Percentiles rank a stretch among this genome's conserved stretches.
Conservation (phyloP, 2,888 invertebrate genomes). For the Lampropteryx suffumata region DNA sequence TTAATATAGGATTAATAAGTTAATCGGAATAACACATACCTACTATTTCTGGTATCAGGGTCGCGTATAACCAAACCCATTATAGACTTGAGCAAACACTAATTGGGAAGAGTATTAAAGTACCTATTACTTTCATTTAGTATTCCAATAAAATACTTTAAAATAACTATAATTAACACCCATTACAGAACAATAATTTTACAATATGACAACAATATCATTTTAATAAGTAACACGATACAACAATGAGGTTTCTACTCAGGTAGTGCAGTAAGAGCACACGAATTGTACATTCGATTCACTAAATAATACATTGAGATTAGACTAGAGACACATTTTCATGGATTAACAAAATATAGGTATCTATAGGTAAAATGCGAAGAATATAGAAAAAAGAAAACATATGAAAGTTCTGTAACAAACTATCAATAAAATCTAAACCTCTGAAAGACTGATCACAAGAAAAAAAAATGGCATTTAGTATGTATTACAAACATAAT, state of each 20-base stretch:
- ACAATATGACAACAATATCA: conserved; percentile 54
- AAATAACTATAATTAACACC: conserved; percentile 33
- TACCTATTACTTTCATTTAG: neutral
- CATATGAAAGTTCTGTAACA: conserved; percentile 9
- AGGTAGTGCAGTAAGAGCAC: conserved; percentile 37
- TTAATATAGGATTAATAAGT: conserved; percentile 8
- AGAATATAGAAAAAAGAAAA: conserved; percentile 6
- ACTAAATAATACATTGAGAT: conserved; percentile 31
- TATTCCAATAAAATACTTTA: conserved; percentile 9
- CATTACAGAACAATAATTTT: conserved; percentile 42
- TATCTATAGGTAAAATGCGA: no score
- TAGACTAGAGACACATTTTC: conserved; percentile 13
- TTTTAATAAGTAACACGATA: conserved; percentile 58
- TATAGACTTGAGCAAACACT: conserved; percentile 16
- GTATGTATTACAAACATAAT: no score
- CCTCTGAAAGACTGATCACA: conserved; percentile 15
- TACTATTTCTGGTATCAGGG: neutral
- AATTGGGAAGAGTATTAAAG: conserved; percentile 1
- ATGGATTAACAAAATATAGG: conserved; percentile 11
- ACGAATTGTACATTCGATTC: conserved; percentile 36
- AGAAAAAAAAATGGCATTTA: conserved; percentile 1
- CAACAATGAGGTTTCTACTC: conserved; percentile 49
- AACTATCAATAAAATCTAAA: conserved; percentile 4
- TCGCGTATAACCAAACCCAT: neutral
- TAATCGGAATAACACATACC: no score